A percentile compares a stretch with the other conserved stretches of the same genome.
Conservation (phyloP, 2,113 vertebrate species). For the Desmodus rotundus region DNA sequence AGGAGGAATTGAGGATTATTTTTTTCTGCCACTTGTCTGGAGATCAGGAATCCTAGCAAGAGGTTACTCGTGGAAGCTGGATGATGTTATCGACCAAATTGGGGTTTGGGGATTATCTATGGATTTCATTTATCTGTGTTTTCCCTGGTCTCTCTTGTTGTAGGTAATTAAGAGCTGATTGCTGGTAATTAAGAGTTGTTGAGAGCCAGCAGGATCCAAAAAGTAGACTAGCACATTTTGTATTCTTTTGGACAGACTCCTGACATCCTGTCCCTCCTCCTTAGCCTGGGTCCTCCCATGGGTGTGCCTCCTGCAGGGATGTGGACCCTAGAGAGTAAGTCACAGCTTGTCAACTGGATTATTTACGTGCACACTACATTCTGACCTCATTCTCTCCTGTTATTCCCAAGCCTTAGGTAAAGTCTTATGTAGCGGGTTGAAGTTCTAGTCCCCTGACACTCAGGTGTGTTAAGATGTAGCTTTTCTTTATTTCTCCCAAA, state of each 20-base stretch:
- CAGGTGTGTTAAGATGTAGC: not conserved
- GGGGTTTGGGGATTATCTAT: conserved; percentile 75
- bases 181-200: conserved; percentile 73
- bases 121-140: conserved; percentile 74
- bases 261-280: not conserved
- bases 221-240: conserved; percentile 28
- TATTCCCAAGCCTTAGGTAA: not conserved
- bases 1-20: not conserved
- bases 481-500: not conserved
- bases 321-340: not conserved
- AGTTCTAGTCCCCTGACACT: not conserved
- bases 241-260: conserved; percentile 55
- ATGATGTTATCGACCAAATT: conserved; percentile 67
- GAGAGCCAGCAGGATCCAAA: conserved; percentile 66
- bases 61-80: conserved; percentile 55
- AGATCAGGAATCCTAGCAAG: conserved; percentile 45
- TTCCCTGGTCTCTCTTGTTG: conserved; percentile 69
- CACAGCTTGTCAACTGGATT: conserved; percentile 1
- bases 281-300: not conserved
- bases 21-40: not conserved
- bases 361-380: not conserved
- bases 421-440: not conserved
- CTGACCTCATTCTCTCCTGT: not conserved
- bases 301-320: not conserved
- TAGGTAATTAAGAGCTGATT: conserved; percentile 76